Evolutionary conservation across 2,888 invertebrate genomes (phyloP), one percentile per base, ranked within the genome.

Genomic region (Panopea generosa): DNA sequence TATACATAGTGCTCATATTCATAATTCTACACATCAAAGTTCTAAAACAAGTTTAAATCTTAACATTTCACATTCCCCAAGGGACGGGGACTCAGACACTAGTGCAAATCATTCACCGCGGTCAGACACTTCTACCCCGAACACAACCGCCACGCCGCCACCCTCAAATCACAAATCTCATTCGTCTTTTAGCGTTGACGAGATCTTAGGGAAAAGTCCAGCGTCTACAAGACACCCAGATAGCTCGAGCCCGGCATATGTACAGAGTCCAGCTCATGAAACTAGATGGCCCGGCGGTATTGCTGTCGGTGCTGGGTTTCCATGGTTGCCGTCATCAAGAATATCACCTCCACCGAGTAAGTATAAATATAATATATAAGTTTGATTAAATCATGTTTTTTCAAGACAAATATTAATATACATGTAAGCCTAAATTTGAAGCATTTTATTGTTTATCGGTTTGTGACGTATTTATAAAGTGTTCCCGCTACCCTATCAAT

Each of bases 161-260:
- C 73, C 74, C 16, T 38, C 59, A 33, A 59, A 68, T 49, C 67
- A 60, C 20, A 75, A 73, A 56, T 55, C 71, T 16, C 82, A 82
- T 63, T 75, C 81, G 24, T 83, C 85, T 18, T 85, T 85, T 74
- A 85, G 82, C 67, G 81, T 85, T 66, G 81, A 77, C n/a, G 85
- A 79, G 61, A 85, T 85, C 55, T 70, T 85, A 26, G 82, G 83
- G 0, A 77, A 76, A 57, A 80, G 71, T 33, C 80, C 80, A 18
- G 33, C 68, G 14, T 57, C 69, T n/a, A 20, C 66, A 6, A 47
- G 70, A 52, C 66, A 70, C 2, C 67, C 61, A 9, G 50, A 70
- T 11, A 50, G 61, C 18, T 63, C 62, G n/a, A 79, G 79, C 18
- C 73, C 80, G 47, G 66, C 75, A 9, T 81, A 72, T 33, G 71